A percentile compares a stretch with the other conserved stretches of the same genome.
phyloP scores from a whole-genome alignment of 2,888 invertebrate species.

The Apodemia mormo region DNA sequence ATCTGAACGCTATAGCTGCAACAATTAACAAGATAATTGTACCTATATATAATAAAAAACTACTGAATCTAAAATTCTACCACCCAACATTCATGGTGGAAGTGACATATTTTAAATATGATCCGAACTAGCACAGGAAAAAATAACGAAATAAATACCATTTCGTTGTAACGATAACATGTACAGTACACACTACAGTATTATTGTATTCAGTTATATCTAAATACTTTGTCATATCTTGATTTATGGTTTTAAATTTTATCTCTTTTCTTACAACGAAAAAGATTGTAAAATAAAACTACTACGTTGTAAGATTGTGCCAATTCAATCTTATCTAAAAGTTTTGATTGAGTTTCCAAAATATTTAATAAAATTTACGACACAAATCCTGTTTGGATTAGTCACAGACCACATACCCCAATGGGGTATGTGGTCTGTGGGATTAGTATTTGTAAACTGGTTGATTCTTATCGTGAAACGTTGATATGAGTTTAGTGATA shows the following conservation, averaged over 20 bases:
- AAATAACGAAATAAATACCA: no score
- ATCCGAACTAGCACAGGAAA: no score
- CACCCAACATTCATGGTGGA: no score
- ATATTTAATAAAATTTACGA: conserved; percentile 20
- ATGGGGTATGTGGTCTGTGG: no score
- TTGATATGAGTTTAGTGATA: conserved; percentile 49
- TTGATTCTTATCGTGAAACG: conserved; percentile 19
- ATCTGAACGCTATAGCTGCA: no score
- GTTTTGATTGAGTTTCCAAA: conserved; percentile 56
- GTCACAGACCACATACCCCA: no score
- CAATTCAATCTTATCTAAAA: conserved; percentile 52
- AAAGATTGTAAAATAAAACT: neutral
- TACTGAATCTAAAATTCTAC: no score
- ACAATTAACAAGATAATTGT: no score
- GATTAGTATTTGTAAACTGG: conserved; percentile 18
- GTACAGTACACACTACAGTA: no score
- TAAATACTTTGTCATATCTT: conserved; percentile 4
- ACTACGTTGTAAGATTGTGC: neutral
- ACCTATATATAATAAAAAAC: no score
- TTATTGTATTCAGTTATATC: neutral
- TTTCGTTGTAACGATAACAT: no score
- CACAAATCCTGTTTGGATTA: conserved; percentile 6
- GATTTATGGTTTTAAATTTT: conserved; percentile 2
- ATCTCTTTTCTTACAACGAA: neutral
- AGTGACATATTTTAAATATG: no score